Evolutionary conservation across 2,113 vertebrate genomes (phyloP).

Genomic region (Scopus umbretta): DNA sequence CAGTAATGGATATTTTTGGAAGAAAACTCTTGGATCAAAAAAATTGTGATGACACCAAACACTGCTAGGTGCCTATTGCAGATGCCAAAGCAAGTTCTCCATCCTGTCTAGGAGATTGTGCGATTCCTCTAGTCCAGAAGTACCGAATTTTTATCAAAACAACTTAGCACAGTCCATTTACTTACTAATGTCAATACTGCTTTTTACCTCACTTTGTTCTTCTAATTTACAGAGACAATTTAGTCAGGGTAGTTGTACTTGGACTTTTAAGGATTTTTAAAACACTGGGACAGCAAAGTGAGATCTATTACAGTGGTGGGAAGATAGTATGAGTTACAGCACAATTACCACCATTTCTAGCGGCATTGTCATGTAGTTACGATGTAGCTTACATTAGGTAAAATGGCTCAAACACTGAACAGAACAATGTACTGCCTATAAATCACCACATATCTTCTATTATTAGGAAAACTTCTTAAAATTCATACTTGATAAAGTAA

Average conservation of each 20-base stretch:
- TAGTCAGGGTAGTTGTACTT: constrained; percentile 29
- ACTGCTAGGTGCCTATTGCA: fast-evolving
- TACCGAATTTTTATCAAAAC: constrained; percentile 31
- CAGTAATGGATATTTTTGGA: background rate
- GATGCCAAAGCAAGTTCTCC: background rate
- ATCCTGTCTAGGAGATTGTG: background rate
- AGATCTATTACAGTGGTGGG: constrained; percentile 34
- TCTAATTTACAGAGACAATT: constrained; percentile 54
- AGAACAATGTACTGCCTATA: constrained; percentile 35
- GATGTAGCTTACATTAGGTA: constrained; percentile 4
- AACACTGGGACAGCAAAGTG: constrained; percentile 28
- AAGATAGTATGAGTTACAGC: constrained; percentile 32
- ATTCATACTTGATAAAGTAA: constrained; percentile 72
- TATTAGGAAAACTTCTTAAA: constrained; percentile 71
- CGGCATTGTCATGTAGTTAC: constrained; percentile 29
- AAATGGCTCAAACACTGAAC: constrained; percentile 37
- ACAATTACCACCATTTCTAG: constrained; percentile 2
- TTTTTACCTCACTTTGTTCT: constrained; percentile 46
- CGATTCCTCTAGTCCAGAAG: background rate
- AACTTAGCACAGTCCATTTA: constrained; percentile 8
- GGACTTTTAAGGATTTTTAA: constrained; percentile 53
- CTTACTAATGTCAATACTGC: constrained; percentile 34
- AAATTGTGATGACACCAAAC: background rate
- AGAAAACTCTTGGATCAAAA: background rate
- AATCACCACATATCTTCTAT: constrained; percentile 53